A percentile compares a stretch with the other conserved stretches of the same genome.
phyloP scores from a whole-genome alignment of 2,888 invertebrate species.

The Therioaphis trifolii region DNA sequence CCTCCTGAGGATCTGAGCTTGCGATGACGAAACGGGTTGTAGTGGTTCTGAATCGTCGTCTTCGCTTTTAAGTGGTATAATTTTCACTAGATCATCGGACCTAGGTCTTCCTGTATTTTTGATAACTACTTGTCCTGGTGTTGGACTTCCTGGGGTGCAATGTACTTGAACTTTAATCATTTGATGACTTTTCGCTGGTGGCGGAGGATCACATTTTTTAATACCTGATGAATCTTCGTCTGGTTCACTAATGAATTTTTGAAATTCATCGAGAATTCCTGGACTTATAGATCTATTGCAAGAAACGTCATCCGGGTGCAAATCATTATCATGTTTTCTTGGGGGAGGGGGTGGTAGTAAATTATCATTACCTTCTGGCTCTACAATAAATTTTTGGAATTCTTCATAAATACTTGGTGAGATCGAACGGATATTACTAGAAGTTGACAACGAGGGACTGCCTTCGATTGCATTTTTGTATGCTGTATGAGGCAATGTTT shows the following conservation, averaged over 20 bases:
- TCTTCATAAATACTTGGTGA: constrained; percentile 60
- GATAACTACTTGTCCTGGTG: constrained; percentile 15
- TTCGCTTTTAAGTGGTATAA: constrained; percentile 66
- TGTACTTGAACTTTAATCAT: constrained; percentile 57
- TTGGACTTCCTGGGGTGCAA: constrained; percentile 27
- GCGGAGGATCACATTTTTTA: constrained; percentile 40
- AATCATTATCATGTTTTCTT: constrained; percentile 57
- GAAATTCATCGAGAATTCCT: constrained; percentile 58
- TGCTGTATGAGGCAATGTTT: constrained; percentile 45
- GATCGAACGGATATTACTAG: constrained; percentile 53
- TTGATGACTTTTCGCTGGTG: constrained; percentile 48
- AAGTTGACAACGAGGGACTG: constrained; percentile 51
- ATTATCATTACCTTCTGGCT: constrained; percentile 57
- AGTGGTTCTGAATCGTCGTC: constrained; percentile 65
- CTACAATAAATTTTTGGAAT: constrained; percentile 56
- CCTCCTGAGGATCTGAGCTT: constrained; percentile 70
- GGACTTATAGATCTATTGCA: constrained; percentile 54
- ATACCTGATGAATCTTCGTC: constrained; percentile 46
- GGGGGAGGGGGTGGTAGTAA: constrained; percentile 51
- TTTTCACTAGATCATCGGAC: constrained; percentile 65
- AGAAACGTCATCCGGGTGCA: constrained; percentile 27
- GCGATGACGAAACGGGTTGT: constrained; percentile 47
- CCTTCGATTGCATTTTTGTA: constrained; percentile 53
- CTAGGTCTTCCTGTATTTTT: constrained; percentile 47
- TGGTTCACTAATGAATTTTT: constrained; percentile 56